Base-by-base conservation (phyloP, 2,113 vertebrate species). In the Pseudopipra pipra region DNA sequence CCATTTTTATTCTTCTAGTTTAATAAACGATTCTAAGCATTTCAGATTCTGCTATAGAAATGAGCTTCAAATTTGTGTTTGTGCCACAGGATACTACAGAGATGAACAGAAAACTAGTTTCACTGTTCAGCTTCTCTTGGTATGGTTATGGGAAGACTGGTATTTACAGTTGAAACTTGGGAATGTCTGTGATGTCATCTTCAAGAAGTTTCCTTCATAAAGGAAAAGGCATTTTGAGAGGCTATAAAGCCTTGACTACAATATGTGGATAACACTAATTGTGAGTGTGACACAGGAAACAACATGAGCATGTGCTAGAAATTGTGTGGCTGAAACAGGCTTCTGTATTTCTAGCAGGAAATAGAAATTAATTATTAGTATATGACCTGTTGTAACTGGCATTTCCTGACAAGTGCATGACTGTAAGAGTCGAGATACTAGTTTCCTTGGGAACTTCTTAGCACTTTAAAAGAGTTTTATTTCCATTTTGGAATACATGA, bases 321-420 rank as follows among this genome's bases (percentile, higher is more conserved):
- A 71, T 88, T 31, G 21, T 37, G 55, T 91, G 75, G 35, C 72
- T 93, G 67, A 80, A 72, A 68, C 19, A 27, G 59, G 28, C 76
- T 75, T 74, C 19, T 14, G 43, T 28, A 51, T 79, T 88, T 85
- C 37, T 73, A 66, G 31, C 74, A 76, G 74, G 62, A 87, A 93
- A 51, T n/a, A 47, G 23, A 49, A 91, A 79, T 85, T 61, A 73
- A 15, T 31, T 31, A 49, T 93, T 80, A 77, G 17, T 87, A 11
- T 21, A 27, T 95, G 82, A 96, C 33, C 56, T 84, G 17, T 39
- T 71, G 0, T 47, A 88, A 35, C 20, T 94, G 88, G 90, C 44
- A 94, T 93, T 96, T 96, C 95, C 88, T 96, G 92, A 30, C 30
- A 33, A 7, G 15, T 30, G 17, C 43, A 5, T 90, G 78, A 74